Conservation (phyloP, 2,113 vertebrate genomes). For the Bubalus kerabau region DNA sequence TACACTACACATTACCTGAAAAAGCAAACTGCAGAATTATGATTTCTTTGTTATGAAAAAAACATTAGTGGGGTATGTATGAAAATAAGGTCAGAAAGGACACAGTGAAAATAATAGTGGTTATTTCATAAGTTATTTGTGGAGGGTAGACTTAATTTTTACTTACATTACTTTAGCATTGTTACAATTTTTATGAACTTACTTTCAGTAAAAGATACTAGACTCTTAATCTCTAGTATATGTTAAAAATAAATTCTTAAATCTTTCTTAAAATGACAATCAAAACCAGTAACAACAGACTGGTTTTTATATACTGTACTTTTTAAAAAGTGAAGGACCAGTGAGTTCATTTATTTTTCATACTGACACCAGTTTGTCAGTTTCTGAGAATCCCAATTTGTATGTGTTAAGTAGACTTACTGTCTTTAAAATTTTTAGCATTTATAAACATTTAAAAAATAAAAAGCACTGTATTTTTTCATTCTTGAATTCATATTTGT, state of each 20-base stretch:
- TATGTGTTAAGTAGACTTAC: not conserved
- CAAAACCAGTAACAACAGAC: not conserved
- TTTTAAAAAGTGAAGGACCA: not conserved
- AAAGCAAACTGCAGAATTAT: not conserved
- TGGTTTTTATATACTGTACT: not conserved
- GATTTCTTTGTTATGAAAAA: not conserved
- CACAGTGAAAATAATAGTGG: not conserved
- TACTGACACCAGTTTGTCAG: not conserved
- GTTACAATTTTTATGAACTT: not conserved
- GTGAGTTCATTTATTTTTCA: not conserved
- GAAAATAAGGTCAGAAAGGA: not conserved
- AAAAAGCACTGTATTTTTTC: not conserved
- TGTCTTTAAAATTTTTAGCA: not conserved
- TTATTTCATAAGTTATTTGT: not conserved
- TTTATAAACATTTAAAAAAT: not conserved
- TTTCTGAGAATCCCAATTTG: not conserved
- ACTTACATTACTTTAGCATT: not conserved
- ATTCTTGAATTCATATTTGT: not conserved
- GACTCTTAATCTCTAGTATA: not conserved
- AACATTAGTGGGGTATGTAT: not conserved
- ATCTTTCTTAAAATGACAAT: not conserved
- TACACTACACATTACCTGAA: not conserved
- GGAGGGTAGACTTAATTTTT: conserved; percentile 13
- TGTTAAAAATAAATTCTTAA: not conserved
- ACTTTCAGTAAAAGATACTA: not conserved